A percentile compares a stretch with the other conserved stretches of the same genome.
Evolutionary conservation across 2,888 invertebrate genomes (phyloP).

Genomic region (Drosophila macrospina): DNA sequence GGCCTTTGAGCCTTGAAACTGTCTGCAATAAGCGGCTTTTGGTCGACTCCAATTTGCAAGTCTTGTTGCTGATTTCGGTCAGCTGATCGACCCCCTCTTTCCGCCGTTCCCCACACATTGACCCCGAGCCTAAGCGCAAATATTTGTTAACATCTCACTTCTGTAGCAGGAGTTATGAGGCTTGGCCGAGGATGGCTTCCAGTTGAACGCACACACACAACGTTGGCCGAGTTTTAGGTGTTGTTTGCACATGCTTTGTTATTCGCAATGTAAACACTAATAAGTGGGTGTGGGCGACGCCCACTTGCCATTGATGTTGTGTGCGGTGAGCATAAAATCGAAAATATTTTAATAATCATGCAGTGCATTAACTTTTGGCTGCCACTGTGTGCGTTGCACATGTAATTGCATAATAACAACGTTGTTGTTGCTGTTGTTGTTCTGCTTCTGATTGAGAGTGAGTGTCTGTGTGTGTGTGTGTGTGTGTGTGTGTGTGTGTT

Average conservation of each 20-base stretch:
- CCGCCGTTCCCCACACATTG: neutral
- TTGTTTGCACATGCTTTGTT: conserved; percentile 78
- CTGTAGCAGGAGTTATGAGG: neutral
- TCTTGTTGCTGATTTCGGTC: conserved; percentile 39
- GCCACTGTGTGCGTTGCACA: conserved; percentile 52
- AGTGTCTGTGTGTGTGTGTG: too few species aligned
- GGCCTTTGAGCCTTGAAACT: conserved; percentile 48
- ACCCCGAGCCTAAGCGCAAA: conserved; percentile 49
- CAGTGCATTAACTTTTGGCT: conserved; percentile 69
- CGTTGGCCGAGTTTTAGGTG: conserved; percentile 45
- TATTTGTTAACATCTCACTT: conserved; percentile 59
- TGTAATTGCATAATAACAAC: conserved; percentile 78
- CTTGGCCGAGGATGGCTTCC: conserved; percentile 27
- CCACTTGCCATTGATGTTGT: conserved; percentile 16
- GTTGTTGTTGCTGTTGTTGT: conserved; percentile 51
- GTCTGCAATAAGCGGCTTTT: conserved; percentile 57
- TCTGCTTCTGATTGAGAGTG: conserved; percentile 35
- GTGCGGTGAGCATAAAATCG: conserved; percentile 21
- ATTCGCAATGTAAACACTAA: conserved; percentile 64
- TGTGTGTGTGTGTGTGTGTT: conserved; percentile 16
- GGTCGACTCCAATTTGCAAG: conserved; percentile 22
- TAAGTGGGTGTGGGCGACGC: neutral
- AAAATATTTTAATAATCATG: conserved; percentile 75
- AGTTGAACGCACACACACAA: conserved; percentile 34
- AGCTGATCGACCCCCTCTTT: conserved; percentile 16